Base-by-base conservation (phyloP, 2,797 vertebrate species). In the Lacerta bilineata region DNA sequence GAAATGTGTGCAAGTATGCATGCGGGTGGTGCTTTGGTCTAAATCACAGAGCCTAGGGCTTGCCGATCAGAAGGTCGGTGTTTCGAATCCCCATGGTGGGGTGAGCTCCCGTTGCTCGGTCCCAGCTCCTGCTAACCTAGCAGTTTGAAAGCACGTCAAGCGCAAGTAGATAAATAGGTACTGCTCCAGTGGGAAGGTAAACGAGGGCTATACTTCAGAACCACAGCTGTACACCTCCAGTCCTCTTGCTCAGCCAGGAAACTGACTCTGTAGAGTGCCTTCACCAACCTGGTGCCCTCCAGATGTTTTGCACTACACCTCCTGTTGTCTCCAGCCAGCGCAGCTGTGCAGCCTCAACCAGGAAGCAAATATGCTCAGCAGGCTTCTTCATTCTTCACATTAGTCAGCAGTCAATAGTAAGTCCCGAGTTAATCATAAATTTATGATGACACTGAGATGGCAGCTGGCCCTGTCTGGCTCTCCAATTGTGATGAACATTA, bases 361-460 rank as follows among this genome's bases (percentile, higher is more conserved):
- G 94, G 90, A 94, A 95, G 93, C 90, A 85, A 90, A 93, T 92
- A 93, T 88, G 83, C 89, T 84, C 68, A 80, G 83, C 91, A 91
- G 89, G 85, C 80, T 86, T 89, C n/a, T 5, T 92, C 92, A 89
- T 74, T 95, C 94, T 92, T 92, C 94, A 94, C 93, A 94, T 95
- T 95, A 95, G 94, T 93, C 92, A 94, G 91, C 90, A 92, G 90
- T 95, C 95, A 85, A 92, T 94, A 93, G 27, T 90, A 92, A 43
- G 84, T 91, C 79, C 90, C 82, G 85, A 93, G 92, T 96, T 94
- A 94, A 93, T 95, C 92, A 94, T 92, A 80, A 89, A 90, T 93
- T 55, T 84, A 89, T 29, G 84, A 90, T 89, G 91, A 84, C 80
- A 46, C n/a, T 82, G 77, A 78, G 11, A n/a, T 85, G 90, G 93